phyloP scores from a whole-genome alignment of 2,888 invertebrate species.

The Hemithea aestivaria region DNA sequence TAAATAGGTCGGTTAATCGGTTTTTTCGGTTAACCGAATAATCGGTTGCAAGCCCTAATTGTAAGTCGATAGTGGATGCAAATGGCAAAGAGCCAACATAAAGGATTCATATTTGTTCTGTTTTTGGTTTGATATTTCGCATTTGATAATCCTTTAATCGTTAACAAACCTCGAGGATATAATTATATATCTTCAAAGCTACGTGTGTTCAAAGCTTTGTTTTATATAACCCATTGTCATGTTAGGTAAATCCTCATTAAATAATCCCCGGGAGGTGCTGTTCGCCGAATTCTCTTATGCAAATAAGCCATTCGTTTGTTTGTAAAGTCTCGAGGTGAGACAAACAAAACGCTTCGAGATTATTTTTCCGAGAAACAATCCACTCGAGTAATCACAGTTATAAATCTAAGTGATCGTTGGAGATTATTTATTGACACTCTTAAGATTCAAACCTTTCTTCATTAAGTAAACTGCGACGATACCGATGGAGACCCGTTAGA shows the following conservation, averaged over 20 bases:
- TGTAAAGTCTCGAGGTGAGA: slow-evolving; percentile 43
- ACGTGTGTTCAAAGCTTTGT: slow-evolving; percentile 32
- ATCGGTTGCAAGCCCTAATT: no score
- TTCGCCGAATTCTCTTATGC: slow-evolving; percentile 56
- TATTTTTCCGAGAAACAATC: slow-evolving; percentile 45
- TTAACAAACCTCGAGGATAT: no score
- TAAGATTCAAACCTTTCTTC: slow-evolving; percentile 9
- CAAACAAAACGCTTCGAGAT: slow-evolving; percentile 38
- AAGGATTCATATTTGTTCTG: no score
- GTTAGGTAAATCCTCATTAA: slow-evolving; percentile 48
- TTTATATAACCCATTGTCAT: slow-evolving; percentile 42
- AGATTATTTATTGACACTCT: slow-evolving; percentile 16
- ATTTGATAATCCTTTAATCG: no score
- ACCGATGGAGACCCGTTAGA: no score
- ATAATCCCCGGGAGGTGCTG: slow-evolving; percentile 46
- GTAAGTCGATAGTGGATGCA: no score
- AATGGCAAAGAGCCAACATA: no score
- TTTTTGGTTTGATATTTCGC: no score
- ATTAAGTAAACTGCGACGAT: slow-evolving; percentile 3
- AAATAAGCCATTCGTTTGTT: slow-evolving; percentile 46
- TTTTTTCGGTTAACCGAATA: no score
- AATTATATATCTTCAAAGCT: no score
- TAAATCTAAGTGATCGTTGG: slow-evolving; percentile 33
- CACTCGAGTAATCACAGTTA: slow-evolving; percentile 28
- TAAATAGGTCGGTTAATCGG: no score